Evolutionary conservation across 2,888 invertebrate species (phyloP).

Genomic region (Eustalomyia histrio): DNA sequence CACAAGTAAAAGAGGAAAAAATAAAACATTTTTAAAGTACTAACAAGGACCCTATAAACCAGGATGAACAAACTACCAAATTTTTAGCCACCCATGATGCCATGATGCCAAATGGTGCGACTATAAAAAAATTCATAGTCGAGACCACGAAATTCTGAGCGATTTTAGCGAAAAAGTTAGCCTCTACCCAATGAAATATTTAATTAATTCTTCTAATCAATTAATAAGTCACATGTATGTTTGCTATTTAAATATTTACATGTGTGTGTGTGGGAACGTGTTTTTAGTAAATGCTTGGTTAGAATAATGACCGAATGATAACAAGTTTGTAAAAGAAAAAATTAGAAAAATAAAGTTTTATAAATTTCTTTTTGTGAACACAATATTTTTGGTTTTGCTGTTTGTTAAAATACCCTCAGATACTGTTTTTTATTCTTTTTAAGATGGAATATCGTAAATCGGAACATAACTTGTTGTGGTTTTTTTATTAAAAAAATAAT

Average conservation of each 20-base stretch:
- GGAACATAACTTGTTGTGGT: constrained; percentile 61
- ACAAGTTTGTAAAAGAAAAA: constrained; percentile 57
- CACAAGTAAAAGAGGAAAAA: too few relatives aligned
- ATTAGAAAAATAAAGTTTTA: constrained; percentile 48
- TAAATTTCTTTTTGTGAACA: constrained; percentile 31
- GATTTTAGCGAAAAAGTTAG: too few relatives aligned
- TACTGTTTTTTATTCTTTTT: constrained; percentile 27
- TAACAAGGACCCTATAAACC: too few relatives aligned
- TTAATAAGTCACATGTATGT: too few relatives aligned
- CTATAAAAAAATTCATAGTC: too few relatives aligned
- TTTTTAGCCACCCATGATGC: too few relatives aligned
- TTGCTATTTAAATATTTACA: constrained; percentile 31
- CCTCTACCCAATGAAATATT: too few relatives aligned
- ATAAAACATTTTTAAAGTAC: too few relatives aligned
- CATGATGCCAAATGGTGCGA: too few relatives aligned
- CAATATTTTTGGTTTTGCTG: constrained; percentile 11
- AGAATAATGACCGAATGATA: constrained; percentile 63
- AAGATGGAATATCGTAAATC: constrained; percentile 60
- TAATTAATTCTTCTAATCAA: too few relatives aligned
- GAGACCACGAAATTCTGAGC: too few relatives aligned
- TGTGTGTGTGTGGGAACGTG: constrained; percentile 24
- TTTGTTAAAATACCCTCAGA: constrained; percentile 26
- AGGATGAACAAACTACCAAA: too few relatives aligned
- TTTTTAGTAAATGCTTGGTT: constrained; percentile 54
- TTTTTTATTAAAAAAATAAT: constrained; percentile 45